Conservation (phyloP, 2,113 vertebrate genomes). For the Rissa tridactyla region DNA sequence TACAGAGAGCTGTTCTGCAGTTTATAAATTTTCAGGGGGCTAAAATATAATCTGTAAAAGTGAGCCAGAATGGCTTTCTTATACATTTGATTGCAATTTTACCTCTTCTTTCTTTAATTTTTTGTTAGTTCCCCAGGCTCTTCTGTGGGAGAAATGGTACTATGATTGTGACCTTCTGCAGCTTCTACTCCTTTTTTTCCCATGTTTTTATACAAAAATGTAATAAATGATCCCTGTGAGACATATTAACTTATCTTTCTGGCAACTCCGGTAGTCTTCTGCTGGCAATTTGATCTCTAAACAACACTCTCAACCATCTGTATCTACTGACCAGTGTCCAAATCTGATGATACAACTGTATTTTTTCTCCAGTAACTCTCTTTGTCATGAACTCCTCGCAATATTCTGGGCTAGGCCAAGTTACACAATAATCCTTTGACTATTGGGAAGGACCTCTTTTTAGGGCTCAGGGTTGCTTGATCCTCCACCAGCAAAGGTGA, state of each 20-base stretch:
- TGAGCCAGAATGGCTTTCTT: background rate
- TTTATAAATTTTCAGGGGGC: background rate
- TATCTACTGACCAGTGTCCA: background rate
- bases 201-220: background rate
- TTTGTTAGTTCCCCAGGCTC: background rate
- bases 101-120: background rate
- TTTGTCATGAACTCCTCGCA: background rate
- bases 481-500: background rate
- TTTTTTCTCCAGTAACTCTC: background rate
- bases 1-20: background rate
- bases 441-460: background rate
- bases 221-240: background rate
- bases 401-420: background rate
- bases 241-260: background rate
- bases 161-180: background rate
- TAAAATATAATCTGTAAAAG: background rate
- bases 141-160: background rate
- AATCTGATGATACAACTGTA: background rate
- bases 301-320: background rate
- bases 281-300: background rate
- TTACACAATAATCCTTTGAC: background rate
- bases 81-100: background rate
- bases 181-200: background rate
- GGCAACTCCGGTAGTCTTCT: background rate
- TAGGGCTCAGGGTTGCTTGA: background rate